Conservation (phyloP, 2,797 vertebrate genomes). For the Pterois miles region DNA sequence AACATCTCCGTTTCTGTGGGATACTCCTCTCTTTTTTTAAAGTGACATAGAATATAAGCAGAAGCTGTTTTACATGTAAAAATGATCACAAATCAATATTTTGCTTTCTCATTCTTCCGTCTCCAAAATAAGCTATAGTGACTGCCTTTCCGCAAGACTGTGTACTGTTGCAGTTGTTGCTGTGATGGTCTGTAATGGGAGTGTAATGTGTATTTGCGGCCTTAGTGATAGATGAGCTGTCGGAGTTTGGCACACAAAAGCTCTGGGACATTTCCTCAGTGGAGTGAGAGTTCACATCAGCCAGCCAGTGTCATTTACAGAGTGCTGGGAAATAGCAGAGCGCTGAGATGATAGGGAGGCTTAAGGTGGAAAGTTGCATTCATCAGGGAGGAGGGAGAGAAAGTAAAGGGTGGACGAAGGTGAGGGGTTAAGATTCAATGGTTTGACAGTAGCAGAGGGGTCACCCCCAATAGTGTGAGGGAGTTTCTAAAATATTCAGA, state of each 20-base stretch:
- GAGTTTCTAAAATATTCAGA: constrained; percentile 10
- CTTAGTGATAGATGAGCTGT: constrained; percentile 76
- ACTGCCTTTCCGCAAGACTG: constrained; percentile 31
- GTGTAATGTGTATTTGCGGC: constrained; percentile 76
- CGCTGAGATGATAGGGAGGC: constrained; percentile 69
- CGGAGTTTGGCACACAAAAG: constrained; percentile 69
- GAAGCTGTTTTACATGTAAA: background rate
- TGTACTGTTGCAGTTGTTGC: constrained; percentile 55
- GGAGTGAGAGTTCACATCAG: constrained; percentile 82
- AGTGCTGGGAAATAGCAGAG: constrained; percentile 82
- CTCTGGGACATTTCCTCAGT: constrained; percentile 79
- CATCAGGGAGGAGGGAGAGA: constrained; percentile 40
- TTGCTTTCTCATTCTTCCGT: constrained; percentile 33
- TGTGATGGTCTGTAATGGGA: constrained; percentile 72
- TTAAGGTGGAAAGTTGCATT: constrained; percentile 67
- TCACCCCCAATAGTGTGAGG: background rate
- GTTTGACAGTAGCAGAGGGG: constrained; percentile 22
- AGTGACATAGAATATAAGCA: background rate
- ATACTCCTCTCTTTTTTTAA: background rate
- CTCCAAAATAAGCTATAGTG: background rate
- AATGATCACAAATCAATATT: constrained; percentile 12
- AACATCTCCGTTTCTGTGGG: background rate
- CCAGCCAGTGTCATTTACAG: constrained; percentile 82
- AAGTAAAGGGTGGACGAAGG: constrained; percentile 15
- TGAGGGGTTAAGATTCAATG: constrained; percentile 29